These are phyloP conservation scores for Agelas oroides DNA, from an alignment of 37 sponge, comb jelly and placozoan genomes.

Conservation along the genomic window DNA sequence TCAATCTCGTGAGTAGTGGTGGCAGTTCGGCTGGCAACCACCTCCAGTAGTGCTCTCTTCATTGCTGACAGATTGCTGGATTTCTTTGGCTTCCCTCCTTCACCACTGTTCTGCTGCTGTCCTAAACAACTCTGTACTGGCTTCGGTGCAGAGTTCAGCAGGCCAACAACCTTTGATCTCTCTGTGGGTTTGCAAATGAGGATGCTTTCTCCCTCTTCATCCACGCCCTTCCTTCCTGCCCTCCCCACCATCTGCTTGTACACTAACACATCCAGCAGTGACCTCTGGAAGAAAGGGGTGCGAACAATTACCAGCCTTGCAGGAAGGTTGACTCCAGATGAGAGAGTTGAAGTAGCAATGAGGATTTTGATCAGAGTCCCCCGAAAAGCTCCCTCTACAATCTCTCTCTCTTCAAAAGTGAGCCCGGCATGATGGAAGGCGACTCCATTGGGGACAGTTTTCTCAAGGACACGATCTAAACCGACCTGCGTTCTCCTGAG, in stretches of 20 bases:
- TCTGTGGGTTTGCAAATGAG: conserved; percentile 90
- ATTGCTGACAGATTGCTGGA: conserved; percentile 47
- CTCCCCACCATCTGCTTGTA: conserved; percentile 99
- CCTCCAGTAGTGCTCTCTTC: conserved; percentile 96
- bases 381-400: conserved; percentile 93
- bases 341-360: conserved; percentile 95
- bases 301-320: conserved; percentile 96
- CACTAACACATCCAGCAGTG: conserved; percentile 75
- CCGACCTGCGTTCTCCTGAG: conserved; percentile 84
- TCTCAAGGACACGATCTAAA: conserved; percentile 84
- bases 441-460: conserved; percentile 74
- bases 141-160: conserved; percentile 78
- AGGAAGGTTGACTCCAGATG: conserved; percentile 98
- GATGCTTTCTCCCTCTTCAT: conserved; percentile 90
- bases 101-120: background rate
- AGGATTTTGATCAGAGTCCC: conserved; percentile 73
- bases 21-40: conserved; percentile 85
- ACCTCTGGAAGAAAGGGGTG: conserved; percentile 84
- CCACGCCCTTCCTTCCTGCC: conserved; percentile 98
- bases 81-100: background rate
- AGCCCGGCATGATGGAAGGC: conserved; percentile 99
- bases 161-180: conserved; percentile 62
- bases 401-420: conserved; percentile 96
- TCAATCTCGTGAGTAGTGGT: conserved; percentile 48
- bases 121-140: conserved; percentile 91